Base-by-base conservation (phyloP, 2,797 vertebrate species). In the Peromyscus aztecus region DNA sequence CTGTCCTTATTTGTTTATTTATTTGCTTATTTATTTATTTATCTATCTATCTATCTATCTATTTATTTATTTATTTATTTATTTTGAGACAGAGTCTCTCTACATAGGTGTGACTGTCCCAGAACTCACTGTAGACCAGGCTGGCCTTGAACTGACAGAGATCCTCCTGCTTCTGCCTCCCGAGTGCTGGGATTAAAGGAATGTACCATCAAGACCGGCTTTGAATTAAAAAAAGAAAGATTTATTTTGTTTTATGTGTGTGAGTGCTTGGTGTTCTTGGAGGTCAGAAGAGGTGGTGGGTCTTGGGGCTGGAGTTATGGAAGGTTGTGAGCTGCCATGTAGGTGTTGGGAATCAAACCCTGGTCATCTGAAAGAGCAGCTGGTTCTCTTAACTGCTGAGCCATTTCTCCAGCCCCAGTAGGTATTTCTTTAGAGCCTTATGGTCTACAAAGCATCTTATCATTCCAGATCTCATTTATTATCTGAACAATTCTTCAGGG, bases 401-500 rank as follows among this genome's bases (percentile, higher is more conserved):
- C 31, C 78, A 55, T 7, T 2, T 81, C 19, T 81, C 52, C 34
- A 55, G 52, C 19, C 34, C 21, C 78, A 59, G 89, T 1, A 61
- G 63, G 69, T 13, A 43, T 91, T 89, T 19, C 11, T 59, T 17
- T 21, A 93, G 43, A 78, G 63, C 21, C 19, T 59, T 86, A 46
- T 1, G 85, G 76, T 92, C 69, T 89, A n/a, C 40, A 81, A 80
- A 91, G 76, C 55, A 57, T 71, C 94, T 73, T 10, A 9, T 77
- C 69, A 84, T 90, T 84, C 5, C 34, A 59, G n/a, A 76, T 49
- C 23, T 94, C 69, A 89, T 49, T 83, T 80, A 61, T 61, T 10
- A 7, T 63, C 13, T 95, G 49, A 88, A 11, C 63, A 91, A 90
- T 63, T 95, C 57, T 91, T 92, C 21, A 91, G 76, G 10, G 46